Percentiles rank a stretch among this genome's conserved stretches.
phyloP scores from a whole-genome alignment of 2,888 invertebrate genomes.

The Crocallis elinguaria region DNA sequence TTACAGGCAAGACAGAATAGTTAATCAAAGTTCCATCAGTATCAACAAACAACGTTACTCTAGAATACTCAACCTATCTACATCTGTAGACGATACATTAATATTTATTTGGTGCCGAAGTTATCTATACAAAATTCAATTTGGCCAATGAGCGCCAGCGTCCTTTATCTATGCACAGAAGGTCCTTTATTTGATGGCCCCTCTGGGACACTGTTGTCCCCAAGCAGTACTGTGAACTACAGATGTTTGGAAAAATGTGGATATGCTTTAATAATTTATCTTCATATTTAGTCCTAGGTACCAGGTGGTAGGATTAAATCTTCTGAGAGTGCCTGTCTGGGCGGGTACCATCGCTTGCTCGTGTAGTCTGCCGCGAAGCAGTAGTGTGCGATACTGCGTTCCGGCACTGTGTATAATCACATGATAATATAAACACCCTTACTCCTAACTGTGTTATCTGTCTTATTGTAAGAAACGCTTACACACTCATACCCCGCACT shows the following conservation, averaged over 20 bases:
- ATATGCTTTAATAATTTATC: constrained; percentile 34
- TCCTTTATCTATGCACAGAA: constrained; percentile 83
- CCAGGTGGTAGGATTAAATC: too few species aligned
- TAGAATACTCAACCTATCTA: constrained; percentile 43
- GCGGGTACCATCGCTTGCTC: too few species aligned
- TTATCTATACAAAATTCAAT: constrained; percentile 80
- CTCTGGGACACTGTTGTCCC: constrained; percentile 66
- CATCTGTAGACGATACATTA: constrained; percentile 57
- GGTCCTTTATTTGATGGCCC: constrained; percentile 82
- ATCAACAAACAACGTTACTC: constrained; percentile 3
- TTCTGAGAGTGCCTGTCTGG: too few species aligned
- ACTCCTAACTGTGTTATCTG: too few species aligned
- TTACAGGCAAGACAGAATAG: too few species aligned
- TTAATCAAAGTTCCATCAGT: neutral
- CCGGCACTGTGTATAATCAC: too few species aligned
- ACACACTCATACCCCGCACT: too few species aligned
- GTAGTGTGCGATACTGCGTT: too few species aligned
- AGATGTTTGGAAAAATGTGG: constrained; percentile 39
- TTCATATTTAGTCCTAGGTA: neutral
- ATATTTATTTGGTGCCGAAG: constrained; percentile 69
- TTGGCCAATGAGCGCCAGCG: constrained; percentile 75
- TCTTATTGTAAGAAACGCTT: too few species aligned
- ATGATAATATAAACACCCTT: too few species aligned
- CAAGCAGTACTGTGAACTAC: constrained; percentile 30
- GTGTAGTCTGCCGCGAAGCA: too few species aligned